phyloP scores from a whole-genome alignment of 2,888 invertebrate genomes.

The Catocala nupta region DNA sequence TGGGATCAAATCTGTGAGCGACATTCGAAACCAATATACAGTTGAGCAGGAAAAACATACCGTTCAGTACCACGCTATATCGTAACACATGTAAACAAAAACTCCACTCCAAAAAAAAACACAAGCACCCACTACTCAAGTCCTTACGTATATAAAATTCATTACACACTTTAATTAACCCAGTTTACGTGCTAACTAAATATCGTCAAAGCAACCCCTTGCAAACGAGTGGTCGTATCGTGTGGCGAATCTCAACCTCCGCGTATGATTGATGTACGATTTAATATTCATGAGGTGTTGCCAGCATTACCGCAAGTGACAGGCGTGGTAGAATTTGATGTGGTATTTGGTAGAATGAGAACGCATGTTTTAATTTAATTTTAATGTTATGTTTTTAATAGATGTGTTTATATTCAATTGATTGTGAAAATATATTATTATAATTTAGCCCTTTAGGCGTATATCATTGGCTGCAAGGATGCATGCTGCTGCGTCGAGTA shows the following conservation, averaged over 20 bases:
- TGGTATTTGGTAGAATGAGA: slow-evolving; percentile 33
- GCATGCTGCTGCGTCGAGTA: too few species aligned
- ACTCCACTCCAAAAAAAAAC: slow-evolving; percentile 14
- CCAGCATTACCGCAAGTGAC: slow-evolving; percentile 70
- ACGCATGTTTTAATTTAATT: too few species aligned
- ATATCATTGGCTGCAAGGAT: too few species aligned
- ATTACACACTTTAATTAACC: slow-evolving; percentile 68
- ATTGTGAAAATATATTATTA: neutral
- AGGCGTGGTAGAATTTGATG: slow-evolving; percentile 49
- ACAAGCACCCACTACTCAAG: slow-evolving; percentile 18
- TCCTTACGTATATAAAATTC: slow-evolving; percentile 36
- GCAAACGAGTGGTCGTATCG: slow-evolving; percentile 63
- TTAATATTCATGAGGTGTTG: slow-evolving; percentile 84
- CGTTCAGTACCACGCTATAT: too few species aligned
- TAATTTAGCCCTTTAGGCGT: too few species aligned
- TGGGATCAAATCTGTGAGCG: too few species aligned
- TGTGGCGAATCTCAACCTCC: slow-evolving; percentile 65
- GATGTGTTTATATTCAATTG: too few species aligned
- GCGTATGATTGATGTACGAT: slow-evolving; percentile 82
- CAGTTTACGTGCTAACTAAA: slow-evolving; percentile 58
- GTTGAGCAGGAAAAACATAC: too few species aligned
- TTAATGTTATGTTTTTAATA: too few species aligned
- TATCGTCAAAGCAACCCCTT: slow-evolving; percentile 63
- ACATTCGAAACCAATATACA: too few species aligned
- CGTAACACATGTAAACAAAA: neutral